Conservation (phyloP, 2,113 vertebrate genomes). For the Pluvianellus socialis region DNA sequence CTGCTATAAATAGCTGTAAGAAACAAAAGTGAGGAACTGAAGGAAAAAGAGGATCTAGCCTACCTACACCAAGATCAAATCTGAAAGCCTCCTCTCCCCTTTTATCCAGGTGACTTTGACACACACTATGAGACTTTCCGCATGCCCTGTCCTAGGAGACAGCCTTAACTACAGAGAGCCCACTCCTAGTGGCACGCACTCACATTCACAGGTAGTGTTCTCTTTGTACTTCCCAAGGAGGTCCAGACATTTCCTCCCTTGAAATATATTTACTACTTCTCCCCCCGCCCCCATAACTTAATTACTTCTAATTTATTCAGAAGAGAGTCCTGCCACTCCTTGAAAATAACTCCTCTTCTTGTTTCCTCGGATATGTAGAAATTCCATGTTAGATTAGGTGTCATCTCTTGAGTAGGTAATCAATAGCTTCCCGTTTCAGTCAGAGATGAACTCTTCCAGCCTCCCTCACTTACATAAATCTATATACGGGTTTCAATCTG, state of each 20-base stretch:
- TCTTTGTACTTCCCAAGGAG: neutral
- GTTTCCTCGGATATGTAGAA: neutral
- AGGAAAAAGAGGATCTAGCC: neutral
- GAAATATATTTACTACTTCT: neutral
- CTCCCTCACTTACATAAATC: neutral
- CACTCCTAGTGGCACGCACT: too few relatives aligned
- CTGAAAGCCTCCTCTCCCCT: neutral
- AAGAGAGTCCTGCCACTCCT: neutral
- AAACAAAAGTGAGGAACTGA: neutral
- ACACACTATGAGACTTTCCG: neutral
- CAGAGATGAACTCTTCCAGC: neutral
- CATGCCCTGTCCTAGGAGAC: neutral
- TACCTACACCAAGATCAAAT: neutral
- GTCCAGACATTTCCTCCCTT: neutral
- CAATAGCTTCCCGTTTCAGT: neutral
- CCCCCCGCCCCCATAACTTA: neutral
- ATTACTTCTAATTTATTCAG: neutral
- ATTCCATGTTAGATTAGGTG: rapidly evolving
- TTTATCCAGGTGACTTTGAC: neutral
- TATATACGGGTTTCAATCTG: neutral
- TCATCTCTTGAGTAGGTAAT: neutral
- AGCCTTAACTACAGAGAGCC: neutral
- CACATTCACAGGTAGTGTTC: neutral
- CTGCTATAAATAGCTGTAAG: neutral
- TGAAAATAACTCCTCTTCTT: neutral